Percentiles rank a stretch among this genome's conserved stretches.
phyloP scores from a whole-genome alignment of 2,888 invertebrate species.

The Amblyteles armatorius region DNA sequence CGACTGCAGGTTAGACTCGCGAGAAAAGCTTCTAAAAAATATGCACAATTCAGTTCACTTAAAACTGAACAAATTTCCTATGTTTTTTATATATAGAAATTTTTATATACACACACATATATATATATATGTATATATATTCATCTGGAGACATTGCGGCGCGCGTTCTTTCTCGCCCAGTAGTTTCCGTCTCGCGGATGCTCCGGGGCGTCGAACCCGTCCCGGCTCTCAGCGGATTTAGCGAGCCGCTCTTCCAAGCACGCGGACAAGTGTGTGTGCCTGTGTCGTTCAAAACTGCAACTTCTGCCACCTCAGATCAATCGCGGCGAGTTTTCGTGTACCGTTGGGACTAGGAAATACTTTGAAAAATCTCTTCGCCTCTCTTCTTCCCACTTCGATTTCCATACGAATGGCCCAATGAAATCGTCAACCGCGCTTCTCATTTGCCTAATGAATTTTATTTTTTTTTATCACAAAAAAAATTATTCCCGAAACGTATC shows the following conservation, averaged over 20 bases:
- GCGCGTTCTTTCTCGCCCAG: constrained; percentile 42
- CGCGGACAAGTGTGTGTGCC: neutral
- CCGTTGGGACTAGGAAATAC: constrained; percentile 12
- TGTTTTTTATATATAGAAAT: too few relatives aligned
- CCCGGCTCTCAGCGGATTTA: constrained; percentile 62
- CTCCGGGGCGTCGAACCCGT: constrained; percentile 66
- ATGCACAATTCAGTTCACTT: too few relatives aligned
- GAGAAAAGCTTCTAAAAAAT: too few relatives aligned
- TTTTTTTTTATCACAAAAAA: neutral
- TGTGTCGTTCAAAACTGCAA: neutral
- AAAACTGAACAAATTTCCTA: too few relatives aligned
- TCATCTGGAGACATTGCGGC: neutral
- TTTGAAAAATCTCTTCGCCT: neutral
- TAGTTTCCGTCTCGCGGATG: constrained; percentile 50
- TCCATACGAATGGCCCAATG: constrained; percentile 2
- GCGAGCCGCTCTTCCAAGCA: constrained; percentile 38
- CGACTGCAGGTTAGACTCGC: too few relatives aligned
- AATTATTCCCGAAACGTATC: too few relatives aligned
- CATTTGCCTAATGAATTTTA: neutral
- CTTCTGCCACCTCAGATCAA: neutral
- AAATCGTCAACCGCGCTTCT: neutral
- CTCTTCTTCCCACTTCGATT: neutral
- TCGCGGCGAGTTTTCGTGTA: constrained; percentile 10
- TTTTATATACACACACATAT: too few relatives aligned
- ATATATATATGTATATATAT: neutral